Conservation (phyloP, 2,888 invertebrate genomes). For the Stenotaenia linearis region DNA sequence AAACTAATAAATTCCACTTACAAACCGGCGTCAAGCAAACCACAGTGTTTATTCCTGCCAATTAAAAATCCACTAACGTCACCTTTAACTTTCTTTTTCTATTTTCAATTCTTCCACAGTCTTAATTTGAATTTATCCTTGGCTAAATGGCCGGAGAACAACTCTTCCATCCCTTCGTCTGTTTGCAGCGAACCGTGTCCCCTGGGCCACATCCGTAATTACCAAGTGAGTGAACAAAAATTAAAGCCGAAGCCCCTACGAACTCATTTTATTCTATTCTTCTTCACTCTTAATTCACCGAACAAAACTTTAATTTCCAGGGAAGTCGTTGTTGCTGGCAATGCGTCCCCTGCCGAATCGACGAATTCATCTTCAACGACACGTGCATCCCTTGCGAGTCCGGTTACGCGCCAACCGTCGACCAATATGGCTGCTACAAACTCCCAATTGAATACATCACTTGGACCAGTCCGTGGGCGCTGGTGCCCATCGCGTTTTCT, state of each 20-base stretch:
- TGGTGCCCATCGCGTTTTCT: conserved; percentile 60
- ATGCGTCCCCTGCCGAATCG: conserved; percentile 61
- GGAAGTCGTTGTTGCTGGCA: conserved; percentile 60
- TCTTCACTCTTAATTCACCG: too few relatives aligned
- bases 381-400: conserved; percentile 56
- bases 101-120: not conserved
- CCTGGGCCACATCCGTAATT: conserved; percentile 56
- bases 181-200: conserved; percentile 61
- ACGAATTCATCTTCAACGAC: conserved; percentile 58
- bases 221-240: conserved; percentile 47
- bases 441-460: conserved; percentile 57
- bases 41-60: too few relatives aligned
- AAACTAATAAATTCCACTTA: too few relatives aligned
- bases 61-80: not conserved
- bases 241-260: not conserved
- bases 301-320: conserved; percentile 29
- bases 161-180: conserved; percentile 47
- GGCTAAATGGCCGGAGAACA: conserved; percentile 1
- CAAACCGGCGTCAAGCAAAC: too few relatives aligned
- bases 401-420: conserved; percentile 53
- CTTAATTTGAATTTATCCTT: not conserved
- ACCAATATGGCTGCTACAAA: conserved; percentile 54
- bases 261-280: not conserved
- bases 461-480: conserved; percentile 61
- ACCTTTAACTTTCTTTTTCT: not conserved